Percentiles rank a stretch among this genome's conserved stretches.
phyloP scores from a whole-genome alignment of 1,140 invertebrate genomes.

The Brachionus manjavacas region DNA sequence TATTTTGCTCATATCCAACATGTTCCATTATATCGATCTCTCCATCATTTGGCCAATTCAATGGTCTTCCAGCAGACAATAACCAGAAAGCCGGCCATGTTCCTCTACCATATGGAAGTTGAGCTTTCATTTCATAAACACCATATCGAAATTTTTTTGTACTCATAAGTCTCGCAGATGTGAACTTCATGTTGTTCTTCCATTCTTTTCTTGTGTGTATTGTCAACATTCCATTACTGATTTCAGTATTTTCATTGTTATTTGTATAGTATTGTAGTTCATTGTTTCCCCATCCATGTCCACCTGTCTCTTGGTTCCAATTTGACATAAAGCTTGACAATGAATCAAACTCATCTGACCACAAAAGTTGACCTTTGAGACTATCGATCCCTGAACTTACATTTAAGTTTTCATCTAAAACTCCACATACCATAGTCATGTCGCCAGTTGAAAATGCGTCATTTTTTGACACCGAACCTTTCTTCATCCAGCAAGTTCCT shows the following conservation, averaged over 20 bases:
- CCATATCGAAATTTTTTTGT: conserved; percentile 28
- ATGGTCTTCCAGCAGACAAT: neutral
- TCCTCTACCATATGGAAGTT: conserved; percentile 39
- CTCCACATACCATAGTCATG: conserved; percentile 38
- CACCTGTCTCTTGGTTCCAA: conserved; percentile 43
- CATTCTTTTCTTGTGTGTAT: conserved; percentile 12
- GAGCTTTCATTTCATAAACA: conserved; percentile 29
- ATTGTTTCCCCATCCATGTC: conserved; percentile 43
- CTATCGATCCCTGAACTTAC: neutral
- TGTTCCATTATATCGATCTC: conserved; percentile 44
- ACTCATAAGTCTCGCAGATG: conserved; percentile 37
- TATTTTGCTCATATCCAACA: conserved; percentile 5
- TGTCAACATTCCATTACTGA: neutral
- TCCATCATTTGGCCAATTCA: conserved; percentile 43
- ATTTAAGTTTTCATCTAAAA: neutral
- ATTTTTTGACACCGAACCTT: conserved; percentile 1
- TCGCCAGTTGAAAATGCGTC: conserved; percentile 42
- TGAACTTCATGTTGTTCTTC: neutral
- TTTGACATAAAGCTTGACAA: conserved; percentile 1
- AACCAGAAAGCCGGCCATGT: conserved; percentile 44
- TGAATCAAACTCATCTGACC: conserved; percentile 44
- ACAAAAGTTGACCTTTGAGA: conserved; percentile 41
- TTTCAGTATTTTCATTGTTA: neutral
- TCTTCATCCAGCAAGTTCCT: conserved; percentile 43
- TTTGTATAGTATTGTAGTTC: conserved; percentile 42